Conservation (phyloP, 2,888 invertebrate genomes). For the Helicoverpa assulta region DNA sequence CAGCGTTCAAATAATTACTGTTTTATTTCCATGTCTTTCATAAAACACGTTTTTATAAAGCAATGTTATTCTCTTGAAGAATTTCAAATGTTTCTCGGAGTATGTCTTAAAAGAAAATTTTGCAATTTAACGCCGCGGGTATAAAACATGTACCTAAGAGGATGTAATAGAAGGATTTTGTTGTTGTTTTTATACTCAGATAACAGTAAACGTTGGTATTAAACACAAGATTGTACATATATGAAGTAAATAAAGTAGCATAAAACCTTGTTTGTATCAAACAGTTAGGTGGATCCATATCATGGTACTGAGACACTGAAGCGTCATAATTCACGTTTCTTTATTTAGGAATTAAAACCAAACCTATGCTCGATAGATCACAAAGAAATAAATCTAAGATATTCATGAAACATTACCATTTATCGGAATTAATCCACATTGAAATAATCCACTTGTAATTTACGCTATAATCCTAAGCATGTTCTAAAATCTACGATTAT, state of each 20-base stretch:
- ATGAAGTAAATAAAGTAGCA: slow-evolving; percentile 25
- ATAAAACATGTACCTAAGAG: slow-evolving; percentile 59
- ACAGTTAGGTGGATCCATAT: not conserved
- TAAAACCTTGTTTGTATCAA: not conserved
- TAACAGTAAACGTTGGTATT: slow-evolving; percentile 47
- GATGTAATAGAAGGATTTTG: slow-evolving; percentile 47
- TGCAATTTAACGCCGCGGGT: slow-evolving; percentile 47
- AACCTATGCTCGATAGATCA: too few species aligned
- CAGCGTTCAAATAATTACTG: not conserved
- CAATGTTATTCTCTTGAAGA: slow-evolving; percentile 24
- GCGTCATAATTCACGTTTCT: too few species aligned
- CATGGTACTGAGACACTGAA: too few species aligned
- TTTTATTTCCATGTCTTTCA: not conserved
- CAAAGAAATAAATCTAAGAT: too few species aligned
- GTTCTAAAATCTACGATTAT: too few species aligned
- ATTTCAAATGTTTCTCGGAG: slow-evolving; percentile 35
- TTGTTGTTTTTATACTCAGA: slow-evolving; percentile 47
- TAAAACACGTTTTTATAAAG: slow-evolving; percentile 25
- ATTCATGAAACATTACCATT: too few species aligned
- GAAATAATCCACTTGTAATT: too few species aligned
- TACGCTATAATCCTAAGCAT: too few species aligned
- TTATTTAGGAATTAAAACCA: too few species aligned
- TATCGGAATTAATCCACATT: too few species aligned
- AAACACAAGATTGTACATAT: slow-evolving; percentile 42
- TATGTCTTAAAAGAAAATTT: slow-evolving; percentile 48